Evolutionary conservation across 2,888 invertebrate genomes (phyloP).

Genomic region (Catocala fraxini): DNA sequence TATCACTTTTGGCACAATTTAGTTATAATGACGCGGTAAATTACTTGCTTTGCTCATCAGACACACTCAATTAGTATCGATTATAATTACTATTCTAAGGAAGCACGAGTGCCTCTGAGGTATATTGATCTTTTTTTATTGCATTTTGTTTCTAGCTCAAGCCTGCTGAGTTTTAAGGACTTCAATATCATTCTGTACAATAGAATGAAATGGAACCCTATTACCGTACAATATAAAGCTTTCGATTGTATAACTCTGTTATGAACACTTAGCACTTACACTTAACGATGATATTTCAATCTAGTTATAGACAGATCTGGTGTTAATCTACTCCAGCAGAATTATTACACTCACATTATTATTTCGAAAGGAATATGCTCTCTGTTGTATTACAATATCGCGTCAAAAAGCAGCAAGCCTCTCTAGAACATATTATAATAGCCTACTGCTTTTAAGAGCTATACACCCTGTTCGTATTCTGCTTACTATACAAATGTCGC

Average conservation of each 20-base stretch:
- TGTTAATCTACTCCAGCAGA: conserved; percentile 75
- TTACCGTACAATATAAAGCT: conserved; percentile 51
- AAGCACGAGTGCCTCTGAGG: conserved; percentile 81
- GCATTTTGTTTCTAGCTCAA: conserved; percentile 65
- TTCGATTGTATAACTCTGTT: conserved; percentile 65
- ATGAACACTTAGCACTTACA: conserved; percentile 69
- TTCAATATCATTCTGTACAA: conserved; percentile 59
- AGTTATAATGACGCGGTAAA: conserved; percentile 60
- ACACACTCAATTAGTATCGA: conserved; percentile 65
- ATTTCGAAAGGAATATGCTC: conserved; percentile 73
- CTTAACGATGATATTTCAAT: conserved; percentile 69
- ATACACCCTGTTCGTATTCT: conserved; percentile 69
- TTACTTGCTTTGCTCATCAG: conserved; percentile 60
- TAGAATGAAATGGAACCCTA: conserved; percentile 64
- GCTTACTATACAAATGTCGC: conserved; percentile 61
- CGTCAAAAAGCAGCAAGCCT: conserved; percentile 77
- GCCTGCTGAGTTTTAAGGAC: conserved; percentile 54
- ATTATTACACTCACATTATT: conserved; percentile 58
- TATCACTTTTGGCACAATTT: conserved; percentile 78
- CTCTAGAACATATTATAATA: conserved; percentile 86
- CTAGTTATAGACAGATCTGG: conserved; percentile 81
- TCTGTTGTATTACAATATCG: conserved; percentile 77
- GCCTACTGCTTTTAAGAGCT: conserved; percentile 78
- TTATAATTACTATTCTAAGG: conserved; percentile 72
- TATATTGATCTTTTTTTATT: conserved; percentile 72